These are phyloP conservation scores for Phyllostomus discolor DNA, from an alignment of 2,113 vertebrate species.

Conservation along the genomic window DNA sequence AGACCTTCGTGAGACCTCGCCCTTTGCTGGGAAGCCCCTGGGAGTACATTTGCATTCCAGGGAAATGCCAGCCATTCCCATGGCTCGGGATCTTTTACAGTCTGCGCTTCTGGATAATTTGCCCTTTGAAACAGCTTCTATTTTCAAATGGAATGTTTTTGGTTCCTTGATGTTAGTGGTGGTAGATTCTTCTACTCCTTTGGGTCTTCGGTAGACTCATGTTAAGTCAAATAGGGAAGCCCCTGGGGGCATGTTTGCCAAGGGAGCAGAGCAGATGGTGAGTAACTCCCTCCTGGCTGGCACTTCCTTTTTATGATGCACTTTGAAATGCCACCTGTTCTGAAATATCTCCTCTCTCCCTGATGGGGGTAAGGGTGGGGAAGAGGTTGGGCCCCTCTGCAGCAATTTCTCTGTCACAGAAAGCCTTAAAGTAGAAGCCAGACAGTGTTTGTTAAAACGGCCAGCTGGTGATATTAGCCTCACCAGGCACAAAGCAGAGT, in stretches of 20 bases:
- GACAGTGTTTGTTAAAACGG: constrained; percentile 12
- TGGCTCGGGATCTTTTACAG: background rate
- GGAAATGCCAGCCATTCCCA: constrained; percentile 43
- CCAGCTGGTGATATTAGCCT: background rate
- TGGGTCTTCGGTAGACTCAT: constrained; percentile 13
- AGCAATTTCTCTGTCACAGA: constrained; percentile 10
- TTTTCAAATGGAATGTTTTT: constrained; percentile 44
- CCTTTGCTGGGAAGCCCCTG: background rate
- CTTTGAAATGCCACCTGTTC: constrained; percentile 66
- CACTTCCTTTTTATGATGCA: constrained; percentile 48
- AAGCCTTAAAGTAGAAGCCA: background rate
- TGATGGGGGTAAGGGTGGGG: background rate
- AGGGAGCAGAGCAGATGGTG: constrained; percentile 47
- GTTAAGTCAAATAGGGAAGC: constrained; percentile 32
- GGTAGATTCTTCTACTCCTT: constrained; percentile 24
- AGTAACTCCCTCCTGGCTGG: constrained; percentile 43
- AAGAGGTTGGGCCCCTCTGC: background rate
- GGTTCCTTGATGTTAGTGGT: background rate
- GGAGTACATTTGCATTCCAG: constrained; percentile 16
- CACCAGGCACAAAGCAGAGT: background rate
- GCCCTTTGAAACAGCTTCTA: constrained; percentile 38
- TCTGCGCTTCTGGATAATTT: background rate
- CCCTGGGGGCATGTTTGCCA: constrained; percentile 19
- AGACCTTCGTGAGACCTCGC: background rate
- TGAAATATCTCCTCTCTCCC: constrained; percentile 23